phyloP scores from a whole-genome alignment of 2,113 vertebrate species.

The Hypocryptadius cinnamomeus region DNA sequence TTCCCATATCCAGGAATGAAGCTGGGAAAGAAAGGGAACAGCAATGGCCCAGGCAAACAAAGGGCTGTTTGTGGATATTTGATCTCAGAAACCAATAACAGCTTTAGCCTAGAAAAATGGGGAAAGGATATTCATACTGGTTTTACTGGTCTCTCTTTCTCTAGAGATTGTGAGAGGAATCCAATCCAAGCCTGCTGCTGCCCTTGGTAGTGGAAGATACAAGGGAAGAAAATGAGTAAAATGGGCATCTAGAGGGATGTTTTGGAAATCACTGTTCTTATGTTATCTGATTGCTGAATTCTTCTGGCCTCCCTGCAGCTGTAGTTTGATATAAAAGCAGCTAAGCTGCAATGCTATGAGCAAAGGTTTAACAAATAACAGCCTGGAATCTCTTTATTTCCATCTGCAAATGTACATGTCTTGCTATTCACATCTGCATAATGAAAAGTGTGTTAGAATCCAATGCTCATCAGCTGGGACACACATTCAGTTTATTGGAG shows the following conservation, averaged over 20 bases:
- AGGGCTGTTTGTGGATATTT: not conserved
- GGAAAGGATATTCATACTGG: not conserved
- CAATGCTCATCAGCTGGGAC: not conserved
- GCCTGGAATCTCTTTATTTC: constrained; percentile 33
- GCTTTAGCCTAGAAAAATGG: not conserved
- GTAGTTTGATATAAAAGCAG: constrained; percentile 14
- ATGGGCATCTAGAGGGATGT: not conserved
- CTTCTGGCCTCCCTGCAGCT: constrained; percentile 59
- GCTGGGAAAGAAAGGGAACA: not conserved
- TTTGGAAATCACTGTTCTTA: constrained; percentile 52
- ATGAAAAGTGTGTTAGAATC: not conserved
- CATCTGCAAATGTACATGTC: not conserved
- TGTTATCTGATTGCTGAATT: constrained; percentile 63
- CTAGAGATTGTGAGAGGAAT: not conserved
- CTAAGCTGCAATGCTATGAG: not conserved
- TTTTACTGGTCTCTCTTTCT: not conserved
- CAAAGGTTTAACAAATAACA: constrained; percentile 22
- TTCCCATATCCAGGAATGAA: not conserved
- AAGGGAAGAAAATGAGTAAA: not conserved
- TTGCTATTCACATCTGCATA: not conserved
- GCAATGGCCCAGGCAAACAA: not conserved
- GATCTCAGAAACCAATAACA: not conserved
- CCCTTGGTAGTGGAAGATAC: not conserved
- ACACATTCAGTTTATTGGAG: not conserved
- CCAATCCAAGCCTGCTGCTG: not conserved